Conservation (phyloP, 1,140 invertebrate genomes). For the Leptinotarsa lineolata region DNA sequence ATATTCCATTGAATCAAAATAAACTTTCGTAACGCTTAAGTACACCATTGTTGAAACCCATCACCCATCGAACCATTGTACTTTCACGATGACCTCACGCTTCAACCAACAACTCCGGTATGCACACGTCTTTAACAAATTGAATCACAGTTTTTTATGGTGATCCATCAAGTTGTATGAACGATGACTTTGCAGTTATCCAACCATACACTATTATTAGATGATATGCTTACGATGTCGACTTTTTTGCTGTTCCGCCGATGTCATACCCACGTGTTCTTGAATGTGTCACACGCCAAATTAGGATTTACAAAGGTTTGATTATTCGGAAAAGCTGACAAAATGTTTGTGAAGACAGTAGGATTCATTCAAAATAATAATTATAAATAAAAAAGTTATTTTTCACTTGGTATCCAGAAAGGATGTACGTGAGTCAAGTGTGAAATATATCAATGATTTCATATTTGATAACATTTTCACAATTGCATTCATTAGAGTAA, state of each 20-base stretch:
- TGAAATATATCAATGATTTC: too few relatives aligned
- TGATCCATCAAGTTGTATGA: background rate
- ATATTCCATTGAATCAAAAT: background rate
- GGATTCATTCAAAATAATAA: too few relatives aligned
- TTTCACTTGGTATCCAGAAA: too few relatives aligned
- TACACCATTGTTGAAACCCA: background rate
- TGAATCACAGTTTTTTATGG: background rate
- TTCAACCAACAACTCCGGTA: background rate
- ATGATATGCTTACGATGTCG: background rate
- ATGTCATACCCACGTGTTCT: background rate
- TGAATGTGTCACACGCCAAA: slow-evolving; percentile 1
- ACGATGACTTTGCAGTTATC: slow-evolving; percentile 5
- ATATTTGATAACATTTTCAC: too few relatives aligned
- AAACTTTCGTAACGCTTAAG: background rate
- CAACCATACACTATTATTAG: background rate
- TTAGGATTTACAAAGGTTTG: background rate
- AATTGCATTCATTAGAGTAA: too few relatives aligned
- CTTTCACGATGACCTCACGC: slow-evolving; percentile 7
- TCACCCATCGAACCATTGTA: slow-evolving; percentile 2
- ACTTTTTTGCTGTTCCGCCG: background rate
- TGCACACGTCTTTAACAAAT: background rate
- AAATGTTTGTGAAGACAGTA: too few relatives aligned
- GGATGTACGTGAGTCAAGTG: too few relatives aligned
- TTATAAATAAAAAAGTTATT: too few relatives aligned
- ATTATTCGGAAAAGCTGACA: too few relatives aligned